Percentiles rank a stretch among this genome's conserved stretches.
These are phyloP conservation scores for Ptilorrhoa leucosticta DNA, from an alignment of 2,113 vertebrate species.

Conservation along the genomic window DNA sequence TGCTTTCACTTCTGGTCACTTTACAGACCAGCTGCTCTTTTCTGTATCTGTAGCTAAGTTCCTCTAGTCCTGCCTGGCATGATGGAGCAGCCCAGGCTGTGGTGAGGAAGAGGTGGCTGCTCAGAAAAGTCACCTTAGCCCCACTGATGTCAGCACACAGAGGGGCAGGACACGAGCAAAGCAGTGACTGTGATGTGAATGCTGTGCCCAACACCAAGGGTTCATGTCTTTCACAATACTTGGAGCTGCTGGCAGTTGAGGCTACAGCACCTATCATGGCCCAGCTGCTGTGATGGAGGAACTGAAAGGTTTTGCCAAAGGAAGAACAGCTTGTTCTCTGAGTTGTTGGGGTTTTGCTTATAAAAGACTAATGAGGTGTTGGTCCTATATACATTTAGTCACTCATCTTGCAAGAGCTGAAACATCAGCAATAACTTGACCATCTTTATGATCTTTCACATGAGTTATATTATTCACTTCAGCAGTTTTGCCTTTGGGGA, in stretches of 20 bases:
- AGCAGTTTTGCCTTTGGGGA: background rate
- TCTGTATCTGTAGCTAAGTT: background rate
- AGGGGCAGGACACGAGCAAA: background rate
- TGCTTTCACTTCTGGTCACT: background rate
- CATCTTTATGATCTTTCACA: background rate
- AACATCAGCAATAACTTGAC: background rate
- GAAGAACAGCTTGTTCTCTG: background rate
- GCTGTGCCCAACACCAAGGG: fast-evolving
- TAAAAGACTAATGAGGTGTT: background rate
- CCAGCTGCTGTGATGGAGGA: background rate
- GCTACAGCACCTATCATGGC: background rate
- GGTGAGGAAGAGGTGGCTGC: background rate
- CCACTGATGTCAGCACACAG: background rate
- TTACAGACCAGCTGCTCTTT: background rate
- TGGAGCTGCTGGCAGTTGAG: background rate
- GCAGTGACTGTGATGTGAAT: background rate
- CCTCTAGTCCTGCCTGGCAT: background rate
- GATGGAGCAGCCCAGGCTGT: background rate
- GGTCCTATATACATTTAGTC: background rate
- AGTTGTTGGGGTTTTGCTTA: background rate
- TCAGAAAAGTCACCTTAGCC: background rate
- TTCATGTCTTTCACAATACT: background rate
- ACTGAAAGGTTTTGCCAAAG: background rate
- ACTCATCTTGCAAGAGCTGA: background rate
- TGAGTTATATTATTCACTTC: background rate